phyloP scores from a whole-genome alignment of 2,888 invertebrate genomes.

The Sinhomidia bicolor region DNA sequence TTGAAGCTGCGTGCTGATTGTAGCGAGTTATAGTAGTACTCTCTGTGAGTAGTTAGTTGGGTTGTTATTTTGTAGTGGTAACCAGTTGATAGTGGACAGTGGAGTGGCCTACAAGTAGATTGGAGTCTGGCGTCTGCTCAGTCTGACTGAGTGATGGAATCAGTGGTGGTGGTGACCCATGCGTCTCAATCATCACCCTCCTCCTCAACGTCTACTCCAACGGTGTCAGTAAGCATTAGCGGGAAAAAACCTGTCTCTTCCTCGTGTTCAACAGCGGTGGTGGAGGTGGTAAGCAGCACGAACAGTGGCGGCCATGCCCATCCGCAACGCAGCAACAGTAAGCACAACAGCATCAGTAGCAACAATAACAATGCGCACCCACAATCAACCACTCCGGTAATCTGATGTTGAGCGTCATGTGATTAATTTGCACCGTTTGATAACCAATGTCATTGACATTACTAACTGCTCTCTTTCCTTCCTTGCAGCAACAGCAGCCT shows the following conservation, averaged over 20 bases:
- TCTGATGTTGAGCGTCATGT: neutral
- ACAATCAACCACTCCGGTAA: slow-evolving; percentile 13
- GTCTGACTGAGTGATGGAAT: neutral
- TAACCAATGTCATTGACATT: too few species aligned
- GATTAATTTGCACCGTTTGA: neutral
- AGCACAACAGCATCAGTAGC: neutral
- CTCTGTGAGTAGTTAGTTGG: too few species aligned
- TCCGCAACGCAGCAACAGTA: neutral
- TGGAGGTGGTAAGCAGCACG: neutral
- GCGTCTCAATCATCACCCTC: neutral
- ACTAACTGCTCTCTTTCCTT: too few species aligned
- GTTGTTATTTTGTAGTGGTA: too few species aligned
- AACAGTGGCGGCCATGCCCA: neutral
- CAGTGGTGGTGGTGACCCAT: slow-evolving; percentile 25
- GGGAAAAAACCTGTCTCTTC: neutral
- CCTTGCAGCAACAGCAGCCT: too few species aligned
- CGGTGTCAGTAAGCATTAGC: neutral
- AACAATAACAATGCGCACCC: slow-evolving; percentile 11
- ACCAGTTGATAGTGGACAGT: too few species aligned
- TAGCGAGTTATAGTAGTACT: too few species aligned
- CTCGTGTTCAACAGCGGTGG: too few species aligned
- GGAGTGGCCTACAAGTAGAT: too few species aligned
- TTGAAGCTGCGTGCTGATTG: too few species aligned
- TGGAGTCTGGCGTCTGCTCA: too few species aligned
- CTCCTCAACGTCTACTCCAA: neutral